These are phyloP conservation scores for Microchrysa polita DNA, from an alignment of 2,888 invertebrate species.

Conservation along the genomic window DNA sequence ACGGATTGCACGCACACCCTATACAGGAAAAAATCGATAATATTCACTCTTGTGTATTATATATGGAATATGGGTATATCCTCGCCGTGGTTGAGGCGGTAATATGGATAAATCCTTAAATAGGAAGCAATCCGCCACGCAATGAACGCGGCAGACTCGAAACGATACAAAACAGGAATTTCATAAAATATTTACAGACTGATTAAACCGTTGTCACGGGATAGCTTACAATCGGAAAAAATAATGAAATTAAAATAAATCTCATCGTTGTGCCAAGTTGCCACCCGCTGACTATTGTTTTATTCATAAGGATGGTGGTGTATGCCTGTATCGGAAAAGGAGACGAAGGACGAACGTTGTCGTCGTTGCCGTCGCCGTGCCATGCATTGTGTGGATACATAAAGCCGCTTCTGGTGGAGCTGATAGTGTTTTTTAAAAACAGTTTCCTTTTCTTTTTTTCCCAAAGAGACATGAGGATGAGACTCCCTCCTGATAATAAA, in stretches of 20 bases:
- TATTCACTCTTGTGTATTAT: conserved; percentile 31
- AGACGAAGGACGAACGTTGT: too few relatives aligned
- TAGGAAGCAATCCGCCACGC: conserved; percentile 18
- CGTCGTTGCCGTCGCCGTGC: too few relatives aligned
- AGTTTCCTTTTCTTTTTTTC: too few relatives aligned
- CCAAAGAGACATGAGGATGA: too few relatives aligned
- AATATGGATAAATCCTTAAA: conserved; percentile 11
- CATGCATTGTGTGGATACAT: too few relatives aligned
- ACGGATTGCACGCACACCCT: conserved; percentile 37
- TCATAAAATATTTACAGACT: conserved; percentile 34
- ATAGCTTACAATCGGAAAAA: conserved; percentile 15
- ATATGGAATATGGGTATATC: too few relatives aligned
- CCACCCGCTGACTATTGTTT: conserved; percentile 4
- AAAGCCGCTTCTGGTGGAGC: too few relatives aligned
- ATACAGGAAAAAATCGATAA: conserved; percentile 34
- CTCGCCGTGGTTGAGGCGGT: background rate
- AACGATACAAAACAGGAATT: conserved; percentile 5
- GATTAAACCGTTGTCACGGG: conserved; percentile 38
- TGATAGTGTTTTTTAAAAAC: too few relatives aligned
- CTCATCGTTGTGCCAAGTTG: background rate
- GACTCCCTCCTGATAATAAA: background rate
- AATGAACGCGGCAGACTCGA: background rate
- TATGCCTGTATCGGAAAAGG: background rate
- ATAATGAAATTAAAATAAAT: conserved; percentile 35
- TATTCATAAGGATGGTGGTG: conserved; percentile 11